A percentile compares a stretch with the other conserved stretches of the same genome.
These are phyloP conservation scores for Diachrysia chrysitis DNA, from an alignment of 2,888 invertebrate species.

Conservation along the genomic window DNA sequence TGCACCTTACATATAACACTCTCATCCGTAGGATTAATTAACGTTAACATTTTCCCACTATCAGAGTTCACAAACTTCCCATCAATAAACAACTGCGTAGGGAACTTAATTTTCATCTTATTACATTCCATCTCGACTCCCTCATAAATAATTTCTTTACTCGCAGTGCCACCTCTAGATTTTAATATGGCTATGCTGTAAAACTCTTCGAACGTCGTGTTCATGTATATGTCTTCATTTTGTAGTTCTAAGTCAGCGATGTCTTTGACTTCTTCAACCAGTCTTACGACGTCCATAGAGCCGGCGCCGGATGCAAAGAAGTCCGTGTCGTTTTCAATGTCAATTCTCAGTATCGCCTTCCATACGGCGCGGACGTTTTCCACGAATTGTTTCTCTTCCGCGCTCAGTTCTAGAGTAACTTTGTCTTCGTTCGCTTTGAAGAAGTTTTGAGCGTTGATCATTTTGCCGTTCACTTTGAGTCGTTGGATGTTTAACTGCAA, in stretches of 20 bases:
- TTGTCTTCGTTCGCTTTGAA: conserved; percentile 91
- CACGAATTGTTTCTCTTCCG: conserved; percentile 92
- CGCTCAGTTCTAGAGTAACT: conserved; percentile 90
- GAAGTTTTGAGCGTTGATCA: conserved; percentile 94
- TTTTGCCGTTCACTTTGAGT: conserved; percentile 93
- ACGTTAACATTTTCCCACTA: conserved; percentile 89
- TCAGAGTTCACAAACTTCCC: conserved; percentile 96
- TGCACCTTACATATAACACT: conserved; percentile 93
- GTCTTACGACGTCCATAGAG: conserved; percentile 98
- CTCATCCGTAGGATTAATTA: conserved; percentile 96
- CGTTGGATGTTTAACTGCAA: conserved; percentile 93
- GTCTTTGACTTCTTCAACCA: conserved; percentile 98
- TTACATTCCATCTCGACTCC: conserved; percentile 94
- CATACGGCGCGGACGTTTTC: conserved; percentile 92
- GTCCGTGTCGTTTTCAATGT: conserved; percentile 94
- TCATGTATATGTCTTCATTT: conserved; percentile 98
- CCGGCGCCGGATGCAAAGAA: conserved; percentile 99
- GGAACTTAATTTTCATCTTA: conserved; percentile 95
- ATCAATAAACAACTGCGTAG: conserved; percentile 97
- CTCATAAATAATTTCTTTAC: conserved; percentile 91
- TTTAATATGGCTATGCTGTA: conserved; percentile 91
- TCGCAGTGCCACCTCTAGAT: conserved; percentile 90
- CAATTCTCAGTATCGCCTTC: conserved; percentile 94
- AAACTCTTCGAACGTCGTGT: conserved; percentile 96
- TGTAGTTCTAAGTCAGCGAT: conserved; percentile 93